These are phyloP conservation scores for Apoda limacodes DNA, from an alignment of 2,888 invertebrate genomes.

Conservation along the genomic window DNA sequence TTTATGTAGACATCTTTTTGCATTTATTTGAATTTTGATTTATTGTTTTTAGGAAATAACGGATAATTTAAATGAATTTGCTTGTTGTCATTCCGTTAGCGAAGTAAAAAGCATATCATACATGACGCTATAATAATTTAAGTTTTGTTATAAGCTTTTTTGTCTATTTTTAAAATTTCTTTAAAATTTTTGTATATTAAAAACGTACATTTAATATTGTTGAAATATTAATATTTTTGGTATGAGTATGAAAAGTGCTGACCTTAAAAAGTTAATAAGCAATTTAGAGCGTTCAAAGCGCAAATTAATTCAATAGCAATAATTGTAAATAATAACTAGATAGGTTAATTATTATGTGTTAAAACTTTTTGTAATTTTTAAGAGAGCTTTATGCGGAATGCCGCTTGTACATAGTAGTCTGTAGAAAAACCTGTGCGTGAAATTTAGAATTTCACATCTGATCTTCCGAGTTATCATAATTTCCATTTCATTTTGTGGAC, in stretches of 20 bases:
- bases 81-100: slow-evolving; percentile 55
- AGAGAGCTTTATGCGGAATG: slow-evolving; percentile 62
- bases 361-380: slow-evolving; percentile 62
- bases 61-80: too few relatives aligned
- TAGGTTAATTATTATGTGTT: slow-evolving; percentile 65
- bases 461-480: slow-evolving; percentile 46
- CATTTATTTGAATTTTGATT: too few relatives aligned
- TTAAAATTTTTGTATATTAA: neutral
- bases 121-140: slow-evolving; percentile 36
- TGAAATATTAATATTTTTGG: slow-evolving; percentile 3
- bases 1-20: too few relatives aligned
- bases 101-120: slow-evolving; percentile 53
- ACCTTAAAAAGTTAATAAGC: too few relatives aligned
- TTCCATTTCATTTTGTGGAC: too few relatives aligned
- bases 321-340: slow-evolving; percentile 63
- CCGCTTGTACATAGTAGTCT: slow-evolving; percentile 53
- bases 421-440: slow-evolving; percentile 43
- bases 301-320: slow-evolving; percentile 64
- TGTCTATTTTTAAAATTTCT: slow-evolving; percentile 34
- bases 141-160: slow-evolving; percentile 34
- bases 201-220: slow-evolving; percentile 1
- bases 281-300: slow-evolving; percentile 65
- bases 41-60: too few relatives aligned
- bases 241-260: too few relatives aligned
- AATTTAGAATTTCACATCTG: slow-evolving; percentile 61